Base-by-base conservation (phyloP, 2,888 invertebrate species). In the Nomada ferruginata region DNA sequence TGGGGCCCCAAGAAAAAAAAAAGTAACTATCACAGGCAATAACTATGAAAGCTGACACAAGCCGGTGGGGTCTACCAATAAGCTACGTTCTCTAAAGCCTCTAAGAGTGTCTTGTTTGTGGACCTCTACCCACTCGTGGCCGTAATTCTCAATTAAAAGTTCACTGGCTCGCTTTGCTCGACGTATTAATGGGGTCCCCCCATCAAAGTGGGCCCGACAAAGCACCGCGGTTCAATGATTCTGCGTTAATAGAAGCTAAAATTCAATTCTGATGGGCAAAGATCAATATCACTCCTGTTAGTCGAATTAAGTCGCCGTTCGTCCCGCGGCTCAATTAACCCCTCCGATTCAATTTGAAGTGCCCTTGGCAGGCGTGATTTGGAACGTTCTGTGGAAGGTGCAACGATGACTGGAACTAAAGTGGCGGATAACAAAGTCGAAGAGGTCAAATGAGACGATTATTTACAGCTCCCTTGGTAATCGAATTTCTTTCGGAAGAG, bases 241-340 rank as follows among this genome's bases (percentile, higher is more conserved):
- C 36, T 7, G 36, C 36, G 36, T 36, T 36, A 5, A 36, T 55
- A n/a, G 13, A 10, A 36, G 29, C 9, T 10, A 64, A 44, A 7
- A 26, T n/a, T 42, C 26, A 23, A 13, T 65, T n/a, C 7, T 18
- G 5, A 65, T 52, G 23, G 47, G 26, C 53, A 36, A 36, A 47
- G 60, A 52, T 77, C 65, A 60, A 53, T 36, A 13, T 50, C 36
- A 36, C 36, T 36, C n/a, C 26, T 0, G 26, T 20, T 60, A 44
- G 9, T 13, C 47, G 26, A 20, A 76, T 69, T 23, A 36, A 44
- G 9, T 61, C 2, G 61, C 11, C 26, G 18, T 47, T 23, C 44
- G 61, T 18, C 23, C 42, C 3, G 23, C 44, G 44, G 3, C 20
- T 29, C 65, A 26, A 60, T 77, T 53, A 66, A 66, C 73, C 66